Conservation (phyloP, 2,888 invertebrate genomes). For the Parnassius apollo region DNA sequence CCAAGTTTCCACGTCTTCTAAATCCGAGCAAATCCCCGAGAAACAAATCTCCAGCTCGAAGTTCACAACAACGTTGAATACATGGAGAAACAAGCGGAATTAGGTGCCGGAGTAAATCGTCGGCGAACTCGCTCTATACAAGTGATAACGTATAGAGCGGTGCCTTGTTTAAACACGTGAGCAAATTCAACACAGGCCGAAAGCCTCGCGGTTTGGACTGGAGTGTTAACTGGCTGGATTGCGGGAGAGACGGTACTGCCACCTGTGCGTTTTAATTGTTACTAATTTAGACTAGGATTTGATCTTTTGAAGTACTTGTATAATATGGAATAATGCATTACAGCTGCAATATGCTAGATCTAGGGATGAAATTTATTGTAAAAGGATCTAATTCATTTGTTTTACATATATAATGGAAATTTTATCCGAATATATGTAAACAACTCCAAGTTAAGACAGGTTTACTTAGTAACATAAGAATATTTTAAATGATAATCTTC, state of each 20-base stretch:
- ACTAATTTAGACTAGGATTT: constrained; percentile 13
- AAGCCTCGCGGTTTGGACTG: constrained; percentile 48
- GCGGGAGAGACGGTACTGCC: constrained; percentile 18
- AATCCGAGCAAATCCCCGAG: constrained; percentile 26
- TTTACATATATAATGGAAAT: too few relatives aligned
- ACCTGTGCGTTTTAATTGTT: constrained; percentile 21
- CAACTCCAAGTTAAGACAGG: too few relatives aligned
- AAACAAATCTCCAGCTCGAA: constrained; percentile 22
- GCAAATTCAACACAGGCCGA: constrained; percentile 55
- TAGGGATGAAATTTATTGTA: too few relatives aligned
- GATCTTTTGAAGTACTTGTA: background rate
- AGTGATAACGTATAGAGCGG: constrained; percentile 40
- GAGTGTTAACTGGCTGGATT: constrained; percentile 44
- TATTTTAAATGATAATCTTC: too few relatives aligned
- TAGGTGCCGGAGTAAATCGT: constrained; percentile 50
- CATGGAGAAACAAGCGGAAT: constrained; percentile 40
- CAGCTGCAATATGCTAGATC: too few relatives aligned
- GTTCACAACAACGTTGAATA: constrained; percentile 28
- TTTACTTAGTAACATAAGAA: too few relatives aligned
- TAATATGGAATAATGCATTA: too few relatives aligned
- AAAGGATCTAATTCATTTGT: too few relatives aligned
- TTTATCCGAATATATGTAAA: too few relatives aligned
- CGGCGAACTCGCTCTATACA: constrained; percentile 44
- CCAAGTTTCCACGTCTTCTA: constrained; percentile 14
- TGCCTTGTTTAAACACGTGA: constrained; percentile 51